Conservation (phyloP, 2,797 vertebrate genomes). For the Alcedo quadribrachys region DNA sequence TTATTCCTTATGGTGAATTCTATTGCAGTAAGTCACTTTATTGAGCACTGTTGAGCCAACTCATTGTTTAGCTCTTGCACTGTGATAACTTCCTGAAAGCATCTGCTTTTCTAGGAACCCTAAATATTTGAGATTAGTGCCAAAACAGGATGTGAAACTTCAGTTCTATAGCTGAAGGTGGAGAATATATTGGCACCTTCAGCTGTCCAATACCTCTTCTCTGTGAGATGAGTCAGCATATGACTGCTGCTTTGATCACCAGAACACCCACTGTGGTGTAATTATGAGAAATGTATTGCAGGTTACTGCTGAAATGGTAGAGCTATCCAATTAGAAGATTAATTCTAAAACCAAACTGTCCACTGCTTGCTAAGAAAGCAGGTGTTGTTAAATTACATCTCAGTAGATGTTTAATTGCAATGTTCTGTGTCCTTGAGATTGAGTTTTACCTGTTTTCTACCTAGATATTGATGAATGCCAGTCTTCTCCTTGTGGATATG, state of each 20-base stretch:
- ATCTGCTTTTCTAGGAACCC: neutral
- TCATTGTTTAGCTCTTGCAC: neutral
- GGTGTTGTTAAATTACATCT: neutral
- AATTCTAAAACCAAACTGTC: neutral
- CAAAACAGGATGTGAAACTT: neutral
- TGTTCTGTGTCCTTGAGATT: neutral
- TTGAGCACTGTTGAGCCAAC: neutral
- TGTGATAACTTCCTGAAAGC: neutral
- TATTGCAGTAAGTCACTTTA: neutral
- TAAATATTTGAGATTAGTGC: neutral
- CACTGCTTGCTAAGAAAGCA: neutral
- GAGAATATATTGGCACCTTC: neutral
- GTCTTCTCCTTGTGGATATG: constrained; percentile 91
- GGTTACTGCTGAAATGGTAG: neutral
- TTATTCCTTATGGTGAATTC: neutral
- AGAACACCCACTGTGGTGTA: neutral
- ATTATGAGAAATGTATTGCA: neutral
- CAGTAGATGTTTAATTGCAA: neutral
- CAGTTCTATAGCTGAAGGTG: neutral
- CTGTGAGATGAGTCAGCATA: neutral
- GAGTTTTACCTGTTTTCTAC: neutral
- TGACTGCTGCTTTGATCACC: neutral
- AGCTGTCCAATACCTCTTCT: neutral
- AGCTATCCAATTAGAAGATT: neutral
- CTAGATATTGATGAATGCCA: constrained; percentile 96